These are phyloP conservation scores for Oryzias sinensis DNA, from an alignment of 2,797 vertebrate genomes.

Conservation along the genomic window DNA sequence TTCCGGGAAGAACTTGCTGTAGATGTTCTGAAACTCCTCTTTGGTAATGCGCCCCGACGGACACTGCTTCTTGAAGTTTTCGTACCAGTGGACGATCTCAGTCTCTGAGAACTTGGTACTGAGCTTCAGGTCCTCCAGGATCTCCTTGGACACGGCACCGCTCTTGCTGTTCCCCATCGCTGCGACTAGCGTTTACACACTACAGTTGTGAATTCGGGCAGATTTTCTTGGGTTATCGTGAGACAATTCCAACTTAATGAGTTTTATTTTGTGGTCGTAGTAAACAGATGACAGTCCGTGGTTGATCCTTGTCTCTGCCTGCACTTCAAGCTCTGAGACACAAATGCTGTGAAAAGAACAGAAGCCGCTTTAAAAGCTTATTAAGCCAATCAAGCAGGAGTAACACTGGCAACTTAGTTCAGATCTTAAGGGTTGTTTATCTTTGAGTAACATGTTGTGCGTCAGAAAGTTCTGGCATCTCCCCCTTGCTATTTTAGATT, in stretches of 20 bases:
- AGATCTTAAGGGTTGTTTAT: slow-evolving; percentile 14
- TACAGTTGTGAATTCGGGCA: neutral
- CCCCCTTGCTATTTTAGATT: slow-evolving; percentile 2
- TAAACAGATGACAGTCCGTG: slow-evolving; percentile 5
- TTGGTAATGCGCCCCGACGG: slow-evolving; percentile 71
- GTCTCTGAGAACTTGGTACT: slow-evolving; percentile 77
- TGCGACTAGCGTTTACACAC: slow-evolving; percentile 18
- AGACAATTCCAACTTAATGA: slow-evolving; percentile 1
- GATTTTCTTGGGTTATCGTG: slow-evolving; percentile 10
- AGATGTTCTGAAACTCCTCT: slow-evolving; percentile 75
- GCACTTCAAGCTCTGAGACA: slow-evolving; percentile 14
- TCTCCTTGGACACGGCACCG: slow-evolving; percentile 74
- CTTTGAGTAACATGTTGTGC: neutral
- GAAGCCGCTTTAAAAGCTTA: slow-evolving; percentile 43
- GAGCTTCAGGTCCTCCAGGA: slow-evolving; percentile 78
- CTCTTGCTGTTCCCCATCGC: slow-evolving; percentile 78
- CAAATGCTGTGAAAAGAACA: slow-evolving; percentile 53
- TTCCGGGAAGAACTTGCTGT: slow-evolving; percentile 77
- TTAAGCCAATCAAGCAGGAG: slow-evolving; percentile 43
- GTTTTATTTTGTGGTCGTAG: slow-evolving; percentile 1
- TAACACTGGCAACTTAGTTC: slow-evolving; percentile 25
- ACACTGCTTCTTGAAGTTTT: slow-evolving; percentile 79
- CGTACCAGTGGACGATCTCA: slow-evolving; percentile 78
- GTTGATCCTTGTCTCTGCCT: slow-evolving; percentile 24
- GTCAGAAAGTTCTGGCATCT: slow-evolving; percentile 2